Evolutionary conservation across 2,888 invertebrate species (phyloP).

Genomic region (Apodemia mormo): DNA sequence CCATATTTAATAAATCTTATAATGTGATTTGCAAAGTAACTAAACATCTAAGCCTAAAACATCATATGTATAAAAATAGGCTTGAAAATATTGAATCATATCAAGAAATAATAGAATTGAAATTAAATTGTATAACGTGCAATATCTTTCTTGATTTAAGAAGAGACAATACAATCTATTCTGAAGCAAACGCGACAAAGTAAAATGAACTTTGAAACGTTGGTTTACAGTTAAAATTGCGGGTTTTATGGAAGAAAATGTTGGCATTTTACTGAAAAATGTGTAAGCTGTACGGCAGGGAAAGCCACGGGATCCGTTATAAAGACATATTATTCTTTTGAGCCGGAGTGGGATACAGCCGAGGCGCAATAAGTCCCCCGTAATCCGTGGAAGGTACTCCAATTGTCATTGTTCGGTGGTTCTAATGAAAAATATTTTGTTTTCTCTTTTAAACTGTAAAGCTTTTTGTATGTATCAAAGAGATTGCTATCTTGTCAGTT

Average conservation of each 20-base stretch:
- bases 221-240: constrained; percentile 43
- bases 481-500: constrained; percentile 40
- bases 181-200: constrained; percentile 40
- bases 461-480: constrained; percentile 43
- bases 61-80: background rate
- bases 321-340: constrained; percentile 82
- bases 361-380: constrained; percentile 67
- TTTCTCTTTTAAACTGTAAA: constrained; percentile 57
- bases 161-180: constrained; percentile 78
- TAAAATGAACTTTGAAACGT: constrained; percentile 38
- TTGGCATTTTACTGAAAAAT: constrained; percentile 77
- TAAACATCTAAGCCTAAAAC: background rate
- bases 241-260: constrained; percentile 32
- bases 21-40: background rate
- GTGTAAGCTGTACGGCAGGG: constrained; percentile 73
- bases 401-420: constrained; percentile 71
- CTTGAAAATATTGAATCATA: background rate
- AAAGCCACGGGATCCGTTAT: constrained; percentile 75
- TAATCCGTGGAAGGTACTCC: constrained; percentile 75
- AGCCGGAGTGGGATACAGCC: constrained; percentile 65
- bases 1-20: constrained; percentile 1
- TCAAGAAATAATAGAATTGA: constrained; percentile 38
- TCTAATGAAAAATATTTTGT: constrained; percentile 77
- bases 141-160: constrained; percentile 70
- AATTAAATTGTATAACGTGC: constrained; percentile 41